A percentile compares a stretch with the other conserved stretches of the same genome.
phyloP scores from a whole-genome alignment of 2,113 vertebrate species.

The Eidolon helvum region DNA sequence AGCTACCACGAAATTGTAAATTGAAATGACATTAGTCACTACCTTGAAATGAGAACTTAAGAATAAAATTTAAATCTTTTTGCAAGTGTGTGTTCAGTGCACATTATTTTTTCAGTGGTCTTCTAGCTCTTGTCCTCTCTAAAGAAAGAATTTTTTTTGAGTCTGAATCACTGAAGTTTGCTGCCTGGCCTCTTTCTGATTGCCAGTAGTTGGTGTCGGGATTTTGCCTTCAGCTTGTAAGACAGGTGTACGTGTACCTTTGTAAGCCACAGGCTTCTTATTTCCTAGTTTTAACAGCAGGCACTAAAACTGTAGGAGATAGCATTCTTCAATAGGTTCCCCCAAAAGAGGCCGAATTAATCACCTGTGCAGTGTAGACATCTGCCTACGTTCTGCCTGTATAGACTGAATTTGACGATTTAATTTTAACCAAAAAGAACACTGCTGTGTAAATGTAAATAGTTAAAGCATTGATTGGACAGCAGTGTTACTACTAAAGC shows the following conservation, averaged over 20 bases:
- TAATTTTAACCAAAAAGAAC: conserved; percentile 9
- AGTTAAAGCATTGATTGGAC: not conserved
- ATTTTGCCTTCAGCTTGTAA: not conserved
- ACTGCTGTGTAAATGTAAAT: not conserved
- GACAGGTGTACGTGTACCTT: not conserved
- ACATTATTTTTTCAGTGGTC: not conserved
- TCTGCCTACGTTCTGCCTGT: conserved; percentile 34
- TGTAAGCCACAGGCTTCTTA: not conserved
- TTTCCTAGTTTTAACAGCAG: conserved; percentile 12
- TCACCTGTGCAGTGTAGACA: not conserved
- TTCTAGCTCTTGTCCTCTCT: not conserved
- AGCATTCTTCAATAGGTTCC: conserved; percentile 5
- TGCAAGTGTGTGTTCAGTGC: not conserved
- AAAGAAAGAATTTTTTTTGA: not conserved
- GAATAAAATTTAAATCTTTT: conserved; percentile 9
- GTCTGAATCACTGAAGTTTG: not conserved
- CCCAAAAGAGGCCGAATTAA: conserved; percentile 24
- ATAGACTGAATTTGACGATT: not conserved
- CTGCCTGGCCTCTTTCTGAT: not conserved
- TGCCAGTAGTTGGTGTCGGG: not conserved
- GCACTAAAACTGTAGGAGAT: conserved; percentile 7
- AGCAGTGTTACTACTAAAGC: not conserved
- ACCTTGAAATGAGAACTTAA: conserved; percentile 29
- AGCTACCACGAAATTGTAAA: not conserved
- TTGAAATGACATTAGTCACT: not conserved